Evolutionary conservation across 2,888 invertebrate species (phyloP).

Genomic region (Zeuzera pyrina): DNA sequence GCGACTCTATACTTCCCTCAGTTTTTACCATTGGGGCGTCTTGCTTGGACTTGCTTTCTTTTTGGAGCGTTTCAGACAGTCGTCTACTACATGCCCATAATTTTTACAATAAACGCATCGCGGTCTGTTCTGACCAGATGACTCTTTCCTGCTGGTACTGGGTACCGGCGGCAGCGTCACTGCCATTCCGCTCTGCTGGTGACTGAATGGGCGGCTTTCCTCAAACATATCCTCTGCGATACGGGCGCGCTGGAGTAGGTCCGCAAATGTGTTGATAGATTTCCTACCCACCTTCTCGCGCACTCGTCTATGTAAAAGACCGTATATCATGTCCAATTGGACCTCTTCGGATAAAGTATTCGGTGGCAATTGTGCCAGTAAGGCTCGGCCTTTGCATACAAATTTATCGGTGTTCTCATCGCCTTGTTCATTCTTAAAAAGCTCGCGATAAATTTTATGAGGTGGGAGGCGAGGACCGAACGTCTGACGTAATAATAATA

Average conservation of each 20-base stretch:
- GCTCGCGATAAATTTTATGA: no score
- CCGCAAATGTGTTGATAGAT: slow-evolving; percentile 5
- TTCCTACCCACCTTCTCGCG: slow-evolving; percentile 10
- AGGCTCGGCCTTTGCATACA: no score
- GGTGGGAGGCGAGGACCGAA: no score
- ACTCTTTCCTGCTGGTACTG: neutral
- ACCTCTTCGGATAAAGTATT: slow-evolving; percentile 2
- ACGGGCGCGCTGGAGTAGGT: slow-evolving; percentile 10
- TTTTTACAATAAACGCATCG: slow-evolving; percentile 8
- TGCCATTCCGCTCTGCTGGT: no score
- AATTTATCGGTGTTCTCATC: no score
- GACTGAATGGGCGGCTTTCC: slow-evolving; percentile 6
- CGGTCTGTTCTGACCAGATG: neutral
- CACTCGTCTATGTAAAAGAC: slow-evolving; percentile 13
- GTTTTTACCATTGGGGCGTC: no score
- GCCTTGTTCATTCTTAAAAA: no score
- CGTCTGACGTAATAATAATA: no score
- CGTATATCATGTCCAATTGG: slow-evolving; percentile 15
- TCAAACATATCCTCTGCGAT: slow-evolving; percentile 9
- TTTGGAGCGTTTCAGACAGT: slow-evolving; percentile 4
- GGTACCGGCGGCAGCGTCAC: no score
- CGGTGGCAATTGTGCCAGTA: slow-evolving; percentile 7
- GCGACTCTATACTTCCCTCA: no score
- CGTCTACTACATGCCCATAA: slow-evolving; percentile 8
- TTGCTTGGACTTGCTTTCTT: neutral